phyloP scores from a whole-genome alignment of 2,888 invertebrate species.

The Scotopteryx bipunctaria region DNA sequence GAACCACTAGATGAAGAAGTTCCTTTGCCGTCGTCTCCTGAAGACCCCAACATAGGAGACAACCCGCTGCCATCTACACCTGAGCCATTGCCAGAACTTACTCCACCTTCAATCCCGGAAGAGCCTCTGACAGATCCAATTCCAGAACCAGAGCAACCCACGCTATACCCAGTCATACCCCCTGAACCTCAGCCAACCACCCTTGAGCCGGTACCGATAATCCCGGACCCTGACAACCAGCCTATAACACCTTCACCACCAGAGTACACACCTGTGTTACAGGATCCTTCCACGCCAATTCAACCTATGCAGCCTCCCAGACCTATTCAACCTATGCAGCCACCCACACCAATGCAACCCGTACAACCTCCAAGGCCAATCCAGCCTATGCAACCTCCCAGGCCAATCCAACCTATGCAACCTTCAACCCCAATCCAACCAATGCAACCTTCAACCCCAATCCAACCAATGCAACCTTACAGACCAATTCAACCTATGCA shows the following conservation, averaged over 20 bases:
- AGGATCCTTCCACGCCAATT: too few species aligned
- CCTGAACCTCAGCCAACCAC: not conserved
- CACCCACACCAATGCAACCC: too few species aligned
- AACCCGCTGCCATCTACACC: not conserved
- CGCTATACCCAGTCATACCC: not conserved
- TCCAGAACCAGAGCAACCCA: not conserved
- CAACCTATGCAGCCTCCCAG: conserved; percentile 5
- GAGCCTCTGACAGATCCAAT: conserved; percentile 2
- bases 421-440: too few species aligned
- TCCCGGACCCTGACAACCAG: not conserved
- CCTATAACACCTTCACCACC: not conserved
- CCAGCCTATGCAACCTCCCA: not conserved
- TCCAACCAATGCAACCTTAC: not conserved
- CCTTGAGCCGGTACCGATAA: not conserved
- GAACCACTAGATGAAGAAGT: not conserved
- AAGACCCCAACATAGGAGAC: too few species aligned
- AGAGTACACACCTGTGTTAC: too few species aligned
- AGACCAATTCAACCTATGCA: too few species aligned
- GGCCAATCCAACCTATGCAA: too few species aligned
- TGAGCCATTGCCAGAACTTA: not conserved
- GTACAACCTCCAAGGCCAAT: not conserved
- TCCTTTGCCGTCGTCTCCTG: too few species aligned
- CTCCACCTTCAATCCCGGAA: not conserved
- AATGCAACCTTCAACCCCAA: not conserved
- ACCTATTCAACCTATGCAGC: not conserved